A percentile compares a stretch with the other conserved stretches of the same genome.
Conservation (phyloP, 2,797 vertebrate genomes). For the Tragopan temminckii region DNA sequence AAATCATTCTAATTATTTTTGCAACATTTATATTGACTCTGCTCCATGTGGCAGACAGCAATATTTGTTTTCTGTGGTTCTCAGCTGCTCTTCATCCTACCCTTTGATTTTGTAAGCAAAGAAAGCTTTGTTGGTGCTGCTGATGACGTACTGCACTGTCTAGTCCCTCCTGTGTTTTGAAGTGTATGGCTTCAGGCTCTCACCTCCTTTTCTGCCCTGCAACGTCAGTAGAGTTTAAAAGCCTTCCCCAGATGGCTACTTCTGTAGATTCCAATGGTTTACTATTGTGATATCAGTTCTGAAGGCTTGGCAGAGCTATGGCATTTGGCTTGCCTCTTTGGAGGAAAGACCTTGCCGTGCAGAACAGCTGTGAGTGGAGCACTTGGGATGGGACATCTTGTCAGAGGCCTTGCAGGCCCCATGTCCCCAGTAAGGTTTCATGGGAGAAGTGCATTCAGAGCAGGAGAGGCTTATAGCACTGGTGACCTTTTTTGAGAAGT, state of each 20-base stretch:
- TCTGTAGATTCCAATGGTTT: accelerated
- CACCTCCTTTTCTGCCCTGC: background rate
- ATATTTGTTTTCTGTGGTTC: background rate
- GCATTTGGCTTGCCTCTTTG: background rate
- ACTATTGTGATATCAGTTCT: background rate
- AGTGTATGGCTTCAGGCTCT: background rate
- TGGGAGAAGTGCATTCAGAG: accelerated
- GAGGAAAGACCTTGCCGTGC: background rate
- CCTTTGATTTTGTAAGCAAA: background rate
- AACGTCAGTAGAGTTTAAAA: accelerated
- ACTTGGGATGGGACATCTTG: accelerated
- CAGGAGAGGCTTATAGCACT: background rate
- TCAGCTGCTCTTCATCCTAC: background rate
- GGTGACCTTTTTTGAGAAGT: background rate
- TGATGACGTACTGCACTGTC: background rate
- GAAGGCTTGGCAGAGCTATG: background rate
- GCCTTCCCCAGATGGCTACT: accelerated
- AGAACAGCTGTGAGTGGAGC: background rate
- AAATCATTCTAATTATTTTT: background rate
- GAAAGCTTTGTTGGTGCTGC: background rate
- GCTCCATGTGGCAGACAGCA: background rate
- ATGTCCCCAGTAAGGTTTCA: accelerated
- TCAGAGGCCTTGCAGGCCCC: accelerated
- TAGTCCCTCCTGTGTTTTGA: background rate
- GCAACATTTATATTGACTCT: background rate